These are phyloP conservation scores for Sisyra terminalis DNA, from an alignment of 2,888 invertebrate species.

Conservation along the genomic window DNA sequence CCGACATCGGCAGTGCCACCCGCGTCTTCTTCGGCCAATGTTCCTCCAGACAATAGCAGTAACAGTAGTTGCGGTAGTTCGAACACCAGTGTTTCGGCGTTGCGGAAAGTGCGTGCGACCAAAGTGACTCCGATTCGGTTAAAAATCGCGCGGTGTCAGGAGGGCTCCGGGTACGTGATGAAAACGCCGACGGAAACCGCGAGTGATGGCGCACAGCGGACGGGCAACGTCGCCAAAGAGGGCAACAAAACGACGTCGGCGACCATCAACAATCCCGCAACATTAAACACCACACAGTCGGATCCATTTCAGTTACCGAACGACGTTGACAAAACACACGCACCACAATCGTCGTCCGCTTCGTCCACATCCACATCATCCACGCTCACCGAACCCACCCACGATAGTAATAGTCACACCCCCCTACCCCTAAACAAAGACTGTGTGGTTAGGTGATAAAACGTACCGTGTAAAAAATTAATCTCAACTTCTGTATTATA, in stretches of 20 bases:
- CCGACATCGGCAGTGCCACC: not conserved
- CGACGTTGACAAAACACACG: slow-evolving; percentile 10
- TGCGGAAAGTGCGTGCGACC: slow-evolving; percentile 42
- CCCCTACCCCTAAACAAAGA: slow-evolving; percentile 56
- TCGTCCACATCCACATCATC: slow-evolving; percentile 7
- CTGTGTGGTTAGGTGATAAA: slow-evolving; percentile 79
- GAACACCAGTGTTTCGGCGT: slow-evolving; percentile 20
- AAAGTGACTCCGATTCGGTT: slow-evolving; percentile 67
- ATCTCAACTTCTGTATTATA: slow-evolving; percentile 11
- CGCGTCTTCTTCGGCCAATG: slow-evolving; percentile 7
- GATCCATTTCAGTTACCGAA: slow-evolving; percentile 11
- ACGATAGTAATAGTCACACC: slow-evolving; percentile 21
- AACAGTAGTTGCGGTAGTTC: slow-evolving; percentile 10
- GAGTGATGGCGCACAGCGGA: slow-evolving; percentile 3
- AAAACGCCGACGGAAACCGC: slow-evolving; percentile 19
- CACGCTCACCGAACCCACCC: slow-evolving; percentile 16
- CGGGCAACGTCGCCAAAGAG: no score
- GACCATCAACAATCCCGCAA: slow-evolving; percentile 1
- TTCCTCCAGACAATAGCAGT: slow-evolving; percentile 1
- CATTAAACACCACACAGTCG: slow-evolving; percentile 16
- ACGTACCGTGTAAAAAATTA: slow-evolving; percentile 17
- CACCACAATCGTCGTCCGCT: slow-evolving; percentile 12
- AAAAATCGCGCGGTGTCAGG: slow-evolving; percentile 66
- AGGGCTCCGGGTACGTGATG: slow-evolving; percentile 55
- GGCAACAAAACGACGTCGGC: slow-evolving; percentile 9